Evolutionary conservation across 2,113 vertebrate species (phyloP), one percentile per base, ranked within the genome.

Genomic region (Eulemur macaco): DNA sequence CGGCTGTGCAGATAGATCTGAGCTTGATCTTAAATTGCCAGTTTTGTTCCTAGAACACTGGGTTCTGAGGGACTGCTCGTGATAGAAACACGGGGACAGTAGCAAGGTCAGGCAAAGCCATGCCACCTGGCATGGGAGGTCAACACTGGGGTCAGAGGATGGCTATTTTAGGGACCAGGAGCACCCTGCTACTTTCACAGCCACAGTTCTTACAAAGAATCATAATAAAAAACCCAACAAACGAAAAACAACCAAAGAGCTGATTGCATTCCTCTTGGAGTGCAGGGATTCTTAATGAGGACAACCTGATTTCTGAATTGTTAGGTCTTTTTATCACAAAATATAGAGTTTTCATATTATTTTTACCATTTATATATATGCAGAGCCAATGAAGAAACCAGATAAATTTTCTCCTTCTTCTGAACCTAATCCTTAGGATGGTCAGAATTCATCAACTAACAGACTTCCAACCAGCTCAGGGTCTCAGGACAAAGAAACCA

Each of bases 291-390:
- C 84, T 91, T 89, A 83, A 21, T 31, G 52, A 89, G 34, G 74
- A 95, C 94, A 81, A 56, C 58, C n/a, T 10, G 63, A 69, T 60
- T 88, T 93, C 58, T 96, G 68, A 60, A 69, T 80, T 73, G 31
- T 42, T 81, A 64, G 11, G 11, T 83, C 6, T 92, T 91, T 2
- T 50, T 69, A 17, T 66, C n/a, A 73, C 12, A 86, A 87, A 86
- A 37, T 63, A 23, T 42, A 27, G 37, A 25, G 29, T 89, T 66
- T 86, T n/a, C 29, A 25, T 47, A 73, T 56, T 64, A 37, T 42
- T 37, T 12, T 82, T 68, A 83, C 3, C n/a, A 60, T 96, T 89
- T 93, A 73, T 86, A 25, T 74, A 50, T 77, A 94, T 66, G 45
- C 29, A 58, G 34, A 86, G 56, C 29, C 64, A 84, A n/a, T 21